Conservation (phyloP, 1,140 invertebrate species). For the Kradibia gibbosae region DNA sequence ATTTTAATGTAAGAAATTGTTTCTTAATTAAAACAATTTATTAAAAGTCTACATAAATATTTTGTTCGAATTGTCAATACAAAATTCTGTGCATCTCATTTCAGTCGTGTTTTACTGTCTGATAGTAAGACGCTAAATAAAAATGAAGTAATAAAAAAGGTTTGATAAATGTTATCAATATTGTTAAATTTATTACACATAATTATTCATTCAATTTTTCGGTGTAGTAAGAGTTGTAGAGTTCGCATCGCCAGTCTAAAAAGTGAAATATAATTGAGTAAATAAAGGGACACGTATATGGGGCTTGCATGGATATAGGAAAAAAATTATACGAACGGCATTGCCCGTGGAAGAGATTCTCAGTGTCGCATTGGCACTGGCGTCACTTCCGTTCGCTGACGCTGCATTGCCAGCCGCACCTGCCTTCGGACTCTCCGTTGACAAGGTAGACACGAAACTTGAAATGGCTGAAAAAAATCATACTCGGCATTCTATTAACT, state of each 20-base stretch:
- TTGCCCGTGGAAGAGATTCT: background rate
- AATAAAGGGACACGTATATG: too few species aligned
- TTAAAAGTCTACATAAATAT: slow-evolving; percentile 11
- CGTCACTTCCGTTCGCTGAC: background rate
- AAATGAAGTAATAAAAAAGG: slow-evolving; percentile 21
- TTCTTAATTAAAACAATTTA: slow-evolving; percentile 6
- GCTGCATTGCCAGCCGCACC: background rate
- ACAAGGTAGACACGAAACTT: background rate
- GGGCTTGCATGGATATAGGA: background rate
- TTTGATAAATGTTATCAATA: slow-evolving; percentile 29
- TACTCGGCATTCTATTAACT: too few species aligned
- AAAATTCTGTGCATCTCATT: slow-evolving; percentile 15
- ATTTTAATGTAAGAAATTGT: slow-evolving; percentile 3
- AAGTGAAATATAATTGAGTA: background rate
- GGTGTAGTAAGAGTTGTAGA: background rate
- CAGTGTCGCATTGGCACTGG: background rate
- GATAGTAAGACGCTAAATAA: background rate
- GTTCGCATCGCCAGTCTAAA: slow-evolving; percentile 13
- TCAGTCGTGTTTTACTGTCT: background rate
- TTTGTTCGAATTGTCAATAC: slow-evolving; percentile 12
- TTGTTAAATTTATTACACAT: slow-evolving; percentile 27
- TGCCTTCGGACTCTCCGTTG: background rate
- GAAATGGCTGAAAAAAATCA: background rate
- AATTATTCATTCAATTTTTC: slow-evolving; percentile 26
- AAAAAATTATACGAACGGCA: background rate